These are phyloP conservation scores for Istiophorus platypterus DNA, from an alignment of 2,113 vertebrate species.

Conservation along the genomic window DNA sequence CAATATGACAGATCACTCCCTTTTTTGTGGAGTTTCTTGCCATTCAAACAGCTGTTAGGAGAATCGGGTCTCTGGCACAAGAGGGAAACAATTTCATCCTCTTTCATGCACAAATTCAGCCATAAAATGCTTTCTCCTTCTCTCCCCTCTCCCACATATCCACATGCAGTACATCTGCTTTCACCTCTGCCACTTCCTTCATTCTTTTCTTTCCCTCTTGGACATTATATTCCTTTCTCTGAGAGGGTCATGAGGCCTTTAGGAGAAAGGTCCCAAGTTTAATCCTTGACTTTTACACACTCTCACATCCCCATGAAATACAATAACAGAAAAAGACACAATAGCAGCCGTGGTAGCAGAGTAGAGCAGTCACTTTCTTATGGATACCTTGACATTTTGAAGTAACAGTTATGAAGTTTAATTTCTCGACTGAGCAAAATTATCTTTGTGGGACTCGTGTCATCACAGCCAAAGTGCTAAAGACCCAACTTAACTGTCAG, in stretches of 20 bases:
- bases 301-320: constrained; percentile 30
- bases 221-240: constrained; percentile 39
- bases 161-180: constrained; percentile 18
- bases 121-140: not conserved
- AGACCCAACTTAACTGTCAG: constrained; percentile 22
- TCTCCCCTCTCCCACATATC: not conserved
- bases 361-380: constrained; percentile 4
- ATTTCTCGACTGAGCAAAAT: constrained; percentile 23
- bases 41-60: constrained; percentile 5
- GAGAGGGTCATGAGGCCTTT: constrained; percentile 41
- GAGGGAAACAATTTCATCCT: not conserved
- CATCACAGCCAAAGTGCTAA: constrained; percentile 11
- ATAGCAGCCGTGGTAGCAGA: not conserved
- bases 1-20: not conserved
- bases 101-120: constrained; percentile 46
- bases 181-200: constrained; percentile 25
- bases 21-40: not conserved
- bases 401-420: constrained; percentile 10
- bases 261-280: constrained; percentile 40
- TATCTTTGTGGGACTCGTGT: constrained; percentile 19
- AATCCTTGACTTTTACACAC: constrained; percentile 50
- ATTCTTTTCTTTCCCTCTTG: constrained; percentile 10
- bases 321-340: constrained; percentile 26
- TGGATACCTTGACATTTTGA: constrained; percentile 52
- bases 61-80: not conserved